These are phyloP conservation scores for Streptopelia turtur DNA, from an alignment of 2,797 vertebrate species.

Conservation along the genomic window DNA sequence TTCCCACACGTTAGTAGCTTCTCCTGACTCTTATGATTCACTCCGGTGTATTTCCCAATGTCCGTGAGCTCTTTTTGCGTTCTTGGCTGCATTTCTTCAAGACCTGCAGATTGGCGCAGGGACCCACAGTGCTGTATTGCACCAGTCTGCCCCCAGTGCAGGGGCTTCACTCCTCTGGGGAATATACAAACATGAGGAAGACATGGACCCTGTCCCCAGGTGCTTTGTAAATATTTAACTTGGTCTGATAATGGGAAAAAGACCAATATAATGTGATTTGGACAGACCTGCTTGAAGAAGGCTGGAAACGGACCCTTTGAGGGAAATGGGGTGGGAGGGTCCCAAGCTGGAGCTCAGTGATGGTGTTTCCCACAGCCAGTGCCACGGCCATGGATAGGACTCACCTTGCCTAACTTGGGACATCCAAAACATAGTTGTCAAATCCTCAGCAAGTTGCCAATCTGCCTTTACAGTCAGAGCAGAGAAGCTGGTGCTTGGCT, in stretches of 20 bases:
- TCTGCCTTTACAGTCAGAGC: neutral
- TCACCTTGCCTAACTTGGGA: neutral
- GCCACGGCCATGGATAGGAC: neutral
- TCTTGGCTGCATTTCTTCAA: conserved; percentile 22
- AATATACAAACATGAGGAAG: neutral
- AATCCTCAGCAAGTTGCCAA: neutral
- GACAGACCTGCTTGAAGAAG: neutral
- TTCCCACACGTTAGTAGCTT: conserved; percentile 71
- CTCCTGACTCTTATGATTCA: conserved; percentile 71
- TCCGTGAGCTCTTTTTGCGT: neutral
- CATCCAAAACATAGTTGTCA: neutral
- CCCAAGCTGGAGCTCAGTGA: neutral
- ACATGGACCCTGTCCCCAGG: conserved; percentile 41
- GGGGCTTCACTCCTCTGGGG: neutral
- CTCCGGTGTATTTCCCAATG: conserved; percentile 61
- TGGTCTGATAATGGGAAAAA: conserved; percentile 25
- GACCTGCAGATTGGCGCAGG: neutral
- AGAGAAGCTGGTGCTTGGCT: neutral
- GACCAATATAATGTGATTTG: conserved; percentile 23
- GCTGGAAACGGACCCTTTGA: neutral
- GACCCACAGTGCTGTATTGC: neutral
- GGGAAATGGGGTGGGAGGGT: neutral
- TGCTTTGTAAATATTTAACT: conserved; percentile 68
- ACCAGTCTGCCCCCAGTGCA: neutral
- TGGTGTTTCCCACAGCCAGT: neutral